Base-by-base conservation (phyloP, 1,140 invertebrate genomes). In the Drosophila malerkotliana region DNA sequence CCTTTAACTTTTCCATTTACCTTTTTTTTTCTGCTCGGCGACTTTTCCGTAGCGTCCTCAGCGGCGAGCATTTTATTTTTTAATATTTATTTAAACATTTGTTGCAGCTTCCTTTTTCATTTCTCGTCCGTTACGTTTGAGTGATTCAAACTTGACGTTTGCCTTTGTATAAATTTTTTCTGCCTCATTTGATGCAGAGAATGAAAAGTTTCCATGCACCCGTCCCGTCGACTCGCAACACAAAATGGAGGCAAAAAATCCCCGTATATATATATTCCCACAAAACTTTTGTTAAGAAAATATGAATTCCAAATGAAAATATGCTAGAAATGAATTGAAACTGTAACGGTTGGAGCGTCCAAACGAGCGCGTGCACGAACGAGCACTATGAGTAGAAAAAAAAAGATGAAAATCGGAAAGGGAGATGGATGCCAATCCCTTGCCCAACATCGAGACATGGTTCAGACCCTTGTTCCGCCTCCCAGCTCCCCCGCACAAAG, bases 1-100 rank as follows among this genome's bases (percentile, higher is more conserved):
- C 76, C 66, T 80, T 64, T 71, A 56, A 71, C 52, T 73, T 72
- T 63, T 57, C 52, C 57, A 55, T 57, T 69, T 69, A 74, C 79
- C 59, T 77, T 72, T 63, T 63, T 47, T 62, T 32, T 56, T 60
- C 48, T 37, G 26, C 12, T 32, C 8, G 4, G n/a, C 58, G 26
- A 44, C 53, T 45, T 62, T 26, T 39, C 6, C 18, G 18, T 1
- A 18, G 21, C 4, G 2, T 49, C 60, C 24, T 21, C 26, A 10
- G 34, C 5, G 45, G 45, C n/a, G 45, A 69, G 66, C 63, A 57
- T 69, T 69, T 69, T 69, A 69, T 60, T 88, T 88, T 87, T 87
- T 87, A 82, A 87, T 87, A 87, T 87, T 87, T 87, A 87, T 87
- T 87, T 87, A 88, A 87, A 87, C 83, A 87, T 88, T 87, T 87